These are phyloP conservation scores for Anthrax anthrax DNA, from an alignment of 2,888 invertebrate genomes.

Conservation along the genomic window DNA sequence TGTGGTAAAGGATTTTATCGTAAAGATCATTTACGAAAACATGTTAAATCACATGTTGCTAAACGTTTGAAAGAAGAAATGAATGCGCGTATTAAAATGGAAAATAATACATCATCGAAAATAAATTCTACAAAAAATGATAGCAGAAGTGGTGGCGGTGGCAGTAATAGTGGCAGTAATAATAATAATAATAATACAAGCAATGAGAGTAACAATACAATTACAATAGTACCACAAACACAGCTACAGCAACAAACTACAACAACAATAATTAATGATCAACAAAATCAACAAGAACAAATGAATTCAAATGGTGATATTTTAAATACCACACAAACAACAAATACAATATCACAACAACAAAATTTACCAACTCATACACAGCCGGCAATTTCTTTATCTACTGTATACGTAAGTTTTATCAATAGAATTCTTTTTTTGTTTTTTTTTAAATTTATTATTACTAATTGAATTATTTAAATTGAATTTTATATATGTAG, in stretches of 20 bases:
- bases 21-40: slow-evolving; percentile 68
- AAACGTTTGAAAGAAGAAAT: slow-evolving; percentile 56
- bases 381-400: slow-evolving; percentile 13
- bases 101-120: not conserved
- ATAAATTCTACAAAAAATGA: slow-evolving; percentile 6
- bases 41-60: slow-evolving; percentile 62
- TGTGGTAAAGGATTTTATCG: slow-evolving; percentile 49
- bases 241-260: not conserved
- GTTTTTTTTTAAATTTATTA: not conserved
- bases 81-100: slow-evolving; percentile 3
- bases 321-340: not conserved
- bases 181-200: not conserved
- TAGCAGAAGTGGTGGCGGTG: not conserved
- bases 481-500: slow-evolving; percentile 24
- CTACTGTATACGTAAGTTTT: slow-evolving; percentile 12
- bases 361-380: slow-evolving; percentile 7
- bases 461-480: not conserved
- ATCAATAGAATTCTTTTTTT: not conserved
- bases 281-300: not conserved
- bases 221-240: not conserved
- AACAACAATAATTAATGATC: not conserved
- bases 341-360: not conserved
- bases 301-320: not conserved
- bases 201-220: not conserved
- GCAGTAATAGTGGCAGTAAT: not conserved